These are phyloP conservation scores for Gymnothorax javanicus DNA, from an alignment of 2,797 vertebrate genomes.

Conservation along the genomic window DNA sequence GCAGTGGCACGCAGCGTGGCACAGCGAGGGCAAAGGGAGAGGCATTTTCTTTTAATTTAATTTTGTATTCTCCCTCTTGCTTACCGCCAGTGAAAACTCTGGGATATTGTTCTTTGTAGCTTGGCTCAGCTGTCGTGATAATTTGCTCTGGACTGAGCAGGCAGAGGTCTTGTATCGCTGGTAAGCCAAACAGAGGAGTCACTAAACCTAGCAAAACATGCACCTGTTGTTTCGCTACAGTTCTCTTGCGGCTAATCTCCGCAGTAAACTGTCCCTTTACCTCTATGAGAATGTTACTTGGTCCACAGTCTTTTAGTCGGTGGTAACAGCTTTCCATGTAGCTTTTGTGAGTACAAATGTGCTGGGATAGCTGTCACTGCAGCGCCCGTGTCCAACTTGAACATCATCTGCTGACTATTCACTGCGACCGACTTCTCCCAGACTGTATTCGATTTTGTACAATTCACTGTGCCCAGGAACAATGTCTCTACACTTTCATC, in stretches of 20 bases:
- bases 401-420: not conserved
- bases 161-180: too few species aligned
- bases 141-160: too few species aligned
- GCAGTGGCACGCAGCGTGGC: not conserved
- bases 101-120: too few species aligned
- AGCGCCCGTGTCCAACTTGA: conserved; percentile 6
- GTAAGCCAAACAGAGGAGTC: too few species aligned
- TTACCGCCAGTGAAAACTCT: too few species aligned
- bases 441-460: too few species aligned
- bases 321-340: too few species aligned
- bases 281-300: not conserved
- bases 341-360: not conserved
- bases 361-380: conserved; percentile 23
- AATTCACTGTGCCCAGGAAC: too few species aligned
- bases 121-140: too few species aligned
- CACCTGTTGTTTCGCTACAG: not conserved
- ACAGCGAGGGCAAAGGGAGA: not conserved
- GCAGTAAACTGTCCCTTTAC: conserved; percentile 12
- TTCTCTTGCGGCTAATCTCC: not conserved
- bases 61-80: not conserved
- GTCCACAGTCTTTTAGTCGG: not conserved
- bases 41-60: not conserved
- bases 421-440: too few species aligned
- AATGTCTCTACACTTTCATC: too few species aligned
- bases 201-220: too few species aligned